Evolutionary conservation across 2,888 invertebrate genomes (phyloP).

Genomic region (Drosophila nigritarsus): DNA sequence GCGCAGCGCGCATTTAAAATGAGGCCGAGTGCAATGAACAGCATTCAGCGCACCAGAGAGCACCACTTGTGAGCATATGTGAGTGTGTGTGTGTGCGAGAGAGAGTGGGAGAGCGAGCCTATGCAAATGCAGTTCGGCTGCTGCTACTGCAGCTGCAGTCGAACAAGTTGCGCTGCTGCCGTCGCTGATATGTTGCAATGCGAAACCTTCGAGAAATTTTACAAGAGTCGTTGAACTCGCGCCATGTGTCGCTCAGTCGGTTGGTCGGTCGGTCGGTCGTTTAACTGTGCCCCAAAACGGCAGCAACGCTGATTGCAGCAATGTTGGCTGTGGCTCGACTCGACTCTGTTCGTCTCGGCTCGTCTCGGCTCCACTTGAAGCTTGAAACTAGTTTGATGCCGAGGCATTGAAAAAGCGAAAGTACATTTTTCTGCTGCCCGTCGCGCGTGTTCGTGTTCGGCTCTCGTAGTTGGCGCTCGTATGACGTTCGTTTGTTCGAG

Average conservation of each 20-base stretch:
- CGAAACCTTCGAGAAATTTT: slow-evolving; percentile 84
- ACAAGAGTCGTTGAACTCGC: slow-evolving; percentile 83
- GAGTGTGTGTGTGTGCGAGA: slow-evolving; percentile 6
- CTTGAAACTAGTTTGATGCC: slow-evolving; percentile 77
- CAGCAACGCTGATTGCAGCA: slow-evolving; percentile 61
- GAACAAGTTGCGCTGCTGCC: slow-evolving; percentile 64
- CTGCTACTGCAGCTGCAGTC: slow-evolving; percentile 52
- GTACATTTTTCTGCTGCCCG: slow-evolving; percentile 77
- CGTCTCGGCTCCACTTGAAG: slow-evolving; percentile 55
- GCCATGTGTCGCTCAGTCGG: slow-evolving; percentile 37
- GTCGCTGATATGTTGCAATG: slow-evolving; percentile 75
- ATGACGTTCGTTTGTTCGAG: slow-evolving; percentile 54
- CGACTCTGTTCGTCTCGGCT: slow-evolving; percentile 39
- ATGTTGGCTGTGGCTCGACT: slow-evolving; percentile 64
- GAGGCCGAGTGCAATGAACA: slow-evolving; percentile 84
- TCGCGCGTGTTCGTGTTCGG: slow-evolving; percentile 24
- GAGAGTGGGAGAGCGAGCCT: slow-evolving; percentile 33
- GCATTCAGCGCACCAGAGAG: slow-evolving; percentile 78
- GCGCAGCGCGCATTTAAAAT: slow-evolving; percentile 65
- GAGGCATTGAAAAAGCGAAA: slow-evolving; percentile 85
- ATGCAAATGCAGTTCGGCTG: slow-evolving; percentile 64
- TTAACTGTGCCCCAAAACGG: slow-evolving; percentile 67
- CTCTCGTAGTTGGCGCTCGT: slow-evolving; percentile 29
- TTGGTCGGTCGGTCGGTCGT: slow-evolving; percentile 50
- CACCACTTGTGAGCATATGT: slow-evolving; percentile 6